Evolutionary conservation across 1,140 invertebrate species (phyloP).

Genomic region (Micrasema minimum): DNA sequence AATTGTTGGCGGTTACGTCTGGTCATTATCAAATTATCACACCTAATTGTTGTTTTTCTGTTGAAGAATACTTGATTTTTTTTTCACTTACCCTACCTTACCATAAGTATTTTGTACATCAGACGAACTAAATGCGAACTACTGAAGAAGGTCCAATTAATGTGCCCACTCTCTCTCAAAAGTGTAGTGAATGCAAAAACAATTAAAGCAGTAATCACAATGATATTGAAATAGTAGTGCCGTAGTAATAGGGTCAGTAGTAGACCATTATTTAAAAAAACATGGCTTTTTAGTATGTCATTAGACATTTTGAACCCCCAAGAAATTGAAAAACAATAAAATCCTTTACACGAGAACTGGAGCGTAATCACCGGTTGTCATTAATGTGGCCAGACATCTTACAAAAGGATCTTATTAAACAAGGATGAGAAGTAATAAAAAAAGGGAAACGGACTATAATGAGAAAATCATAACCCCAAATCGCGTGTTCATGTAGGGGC

Average conservation of each 20-base stretch:
- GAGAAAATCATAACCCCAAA: conserved; percentile 24
- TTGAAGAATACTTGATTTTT: too few relatives aligned
- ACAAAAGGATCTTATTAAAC: conserved; percentile 2
- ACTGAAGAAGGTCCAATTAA: conserved; percentile 50
- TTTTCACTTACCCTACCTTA: neutral
- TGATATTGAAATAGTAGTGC: too few relatives aligned
- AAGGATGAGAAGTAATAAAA: conserved; percentile 2
- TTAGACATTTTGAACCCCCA: too few relatives aligned
- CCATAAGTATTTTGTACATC: too few relatives aligned
- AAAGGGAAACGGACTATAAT: neutral
- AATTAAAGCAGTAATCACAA: conserved; percentile 14
- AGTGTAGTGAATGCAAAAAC: conserved; percentile 20
- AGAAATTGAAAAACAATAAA: conserved; percentile 4
- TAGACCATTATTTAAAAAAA: too few relatives aligned
- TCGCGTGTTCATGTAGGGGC: conserved; percentile 13
- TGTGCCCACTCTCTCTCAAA: conserved; percentile 4
- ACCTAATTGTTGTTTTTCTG: too few relatives aligned
- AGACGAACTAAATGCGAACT: neutral
- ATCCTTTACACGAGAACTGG: neutral
- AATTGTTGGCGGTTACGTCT: too few relatives aligned
- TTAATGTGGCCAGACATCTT: conserved; percentile 26
- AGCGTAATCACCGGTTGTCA: conserved; percentile 24
- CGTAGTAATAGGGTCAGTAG: too few relatives aligned
- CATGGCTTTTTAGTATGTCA: too few relatives aligned
- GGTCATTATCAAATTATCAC: too few relatives aligned